Percentiles rank a stretch among this genome's conserved stretches.
Conservation (phyloP, 2,797 vertebrate species). For the Cetoscarus ocellatus region DNA sequence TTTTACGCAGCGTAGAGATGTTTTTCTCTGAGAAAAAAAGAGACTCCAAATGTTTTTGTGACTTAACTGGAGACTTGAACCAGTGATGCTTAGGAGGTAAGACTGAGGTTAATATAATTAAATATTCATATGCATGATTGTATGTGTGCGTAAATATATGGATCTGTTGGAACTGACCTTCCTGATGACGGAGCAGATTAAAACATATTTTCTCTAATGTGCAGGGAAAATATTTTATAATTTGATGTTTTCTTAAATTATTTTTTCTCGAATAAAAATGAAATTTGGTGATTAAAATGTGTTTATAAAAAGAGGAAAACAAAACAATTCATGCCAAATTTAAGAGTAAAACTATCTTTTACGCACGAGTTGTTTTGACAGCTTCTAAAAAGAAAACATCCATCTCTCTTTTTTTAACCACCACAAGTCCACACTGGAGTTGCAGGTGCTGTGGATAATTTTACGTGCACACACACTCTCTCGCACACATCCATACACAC, state of each 20-base stretch:
- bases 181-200: no score
- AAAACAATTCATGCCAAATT: no score
- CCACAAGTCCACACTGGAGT: slow-evolving; percentile 5
- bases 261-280: no score
- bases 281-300: no score
- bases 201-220: no score
- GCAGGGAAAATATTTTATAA: no score
- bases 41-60: slow-evolving; percentile 31
- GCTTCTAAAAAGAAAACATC: background rate
- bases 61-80: slow-evolving; percentile 13
- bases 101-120: background rate
- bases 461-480: slow-evolving; percentile 2
- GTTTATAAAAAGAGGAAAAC: no score
- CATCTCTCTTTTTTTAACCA: background rate
- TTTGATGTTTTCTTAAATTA: no score
- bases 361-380: background rate
- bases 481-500: background rate
- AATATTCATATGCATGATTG: background rate
- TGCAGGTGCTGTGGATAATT: slow-evolving; percentile 31
- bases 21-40: slow-evolving; percentile 34
- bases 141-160: no score
- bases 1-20: slow-evolving; percentile 51
- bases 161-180: no score
- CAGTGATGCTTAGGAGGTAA: slow-evolving; percentile 60
- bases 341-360: slow-evolving; percentile 22